These are phyloP conservation scores for Nothobranchius kuhntae DNA, from an alignment of 2,113 vertebrate species.

Conservation along the genomic window DNA sequence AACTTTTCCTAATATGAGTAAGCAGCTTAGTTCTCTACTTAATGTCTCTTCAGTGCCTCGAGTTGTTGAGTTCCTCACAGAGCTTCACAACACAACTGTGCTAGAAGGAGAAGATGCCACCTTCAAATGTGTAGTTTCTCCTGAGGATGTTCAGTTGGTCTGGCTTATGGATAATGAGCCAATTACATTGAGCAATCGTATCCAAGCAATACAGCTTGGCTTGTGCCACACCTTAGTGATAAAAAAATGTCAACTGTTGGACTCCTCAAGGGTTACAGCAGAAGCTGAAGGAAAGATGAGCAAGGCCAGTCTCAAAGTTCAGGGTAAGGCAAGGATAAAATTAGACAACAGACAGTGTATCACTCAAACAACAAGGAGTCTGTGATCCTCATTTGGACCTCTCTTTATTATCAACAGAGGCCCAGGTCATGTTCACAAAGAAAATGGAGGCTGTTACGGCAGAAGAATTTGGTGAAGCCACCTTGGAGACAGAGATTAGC, in stretches of 20 bases:
- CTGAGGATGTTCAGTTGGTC: conserved; percentile 83
- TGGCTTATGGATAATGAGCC: conserved; percentile 89
- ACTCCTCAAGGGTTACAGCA: conserved; percentile 80
- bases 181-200: conserved; percentile 64
- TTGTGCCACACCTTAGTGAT: conserved; percentile 85
- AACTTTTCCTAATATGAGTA: background rate
- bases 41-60: conserved; percentile 80
- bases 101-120: conserved; percentile 90
- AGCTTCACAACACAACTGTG: conserved; percentile 87
- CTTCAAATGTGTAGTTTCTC: conserved; percentile 91
- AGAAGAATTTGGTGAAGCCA: conserved; percentile 85
- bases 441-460: conserved; percentile 81
- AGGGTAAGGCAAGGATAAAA: conserved; percentile 79
- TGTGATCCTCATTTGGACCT: background rate
- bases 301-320: conserved; percentile 86
- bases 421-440: conserved; percentile 85
- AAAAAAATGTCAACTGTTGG: conserved; percentile 78
- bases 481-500: conserved; percentile 88
- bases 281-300: conserved; percentile 82
- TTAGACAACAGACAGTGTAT: background rate
- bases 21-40: background rate
- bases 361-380: background rate
- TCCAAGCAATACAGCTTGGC: conserved; percentile 78
- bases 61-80: conserved; percentile 87
- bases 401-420: conserved; percentile 71